phyloP scores from a whole-genome alignment of 2,113 vertebrate genomes.

The Engraulis encrasicolus region DNA sequence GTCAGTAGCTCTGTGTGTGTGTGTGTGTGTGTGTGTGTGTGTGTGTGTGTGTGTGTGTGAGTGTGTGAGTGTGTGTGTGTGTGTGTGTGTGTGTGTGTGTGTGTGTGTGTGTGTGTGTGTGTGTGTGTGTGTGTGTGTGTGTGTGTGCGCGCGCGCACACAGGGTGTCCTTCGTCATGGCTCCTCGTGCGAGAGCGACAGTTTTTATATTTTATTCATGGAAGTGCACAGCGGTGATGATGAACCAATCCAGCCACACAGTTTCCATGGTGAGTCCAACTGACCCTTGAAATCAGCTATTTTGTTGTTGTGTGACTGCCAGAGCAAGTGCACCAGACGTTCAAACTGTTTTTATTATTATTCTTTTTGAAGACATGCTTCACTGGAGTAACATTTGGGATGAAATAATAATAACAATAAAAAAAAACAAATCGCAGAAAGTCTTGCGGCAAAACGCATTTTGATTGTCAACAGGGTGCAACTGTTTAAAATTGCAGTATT shows the following conservation, averaged over 20 bases:
- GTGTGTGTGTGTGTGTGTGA: too few relatives aligned
- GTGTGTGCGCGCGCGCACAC: too few relatives aligned
- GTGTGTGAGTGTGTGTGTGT: too few relatives aligned
- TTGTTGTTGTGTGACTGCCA: background rate
- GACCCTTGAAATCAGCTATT: background rate
- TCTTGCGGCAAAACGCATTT: background rate
- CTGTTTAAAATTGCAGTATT: background rate
- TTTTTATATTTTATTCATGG: background rate
- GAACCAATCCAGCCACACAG: background rate
- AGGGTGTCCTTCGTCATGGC: background rate
- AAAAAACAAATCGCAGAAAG: constrained; percentile 13
- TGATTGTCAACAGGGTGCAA: background rate
- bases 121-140: too few relatives aligned
- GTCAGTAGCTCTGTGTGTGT: too few relatives aligned
- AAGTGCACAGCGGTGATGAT: background rate
- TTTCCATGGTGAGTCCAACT: constrained; percentile 11
- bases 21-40: too few relatives aligned
- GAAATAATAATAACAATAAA: background rate
- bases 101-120: too few relatives aligned
- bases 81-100: too few relatives aligned
- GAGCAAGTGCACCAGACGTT: background rate
- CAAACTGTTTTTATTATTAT: too few relatives aligned
- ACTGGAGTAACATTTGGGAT: background rate
- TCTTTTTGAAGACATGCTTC: background rate
- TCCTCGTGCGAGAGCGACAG: background rate